Percentiles rank a stretch among this genome's conserved stretches.
These are phyloP conservation scores for Orbicella faveolata DNA, from an alignment of 64 coral and sea anemone species.

Conservation along the genomic window DNA sequence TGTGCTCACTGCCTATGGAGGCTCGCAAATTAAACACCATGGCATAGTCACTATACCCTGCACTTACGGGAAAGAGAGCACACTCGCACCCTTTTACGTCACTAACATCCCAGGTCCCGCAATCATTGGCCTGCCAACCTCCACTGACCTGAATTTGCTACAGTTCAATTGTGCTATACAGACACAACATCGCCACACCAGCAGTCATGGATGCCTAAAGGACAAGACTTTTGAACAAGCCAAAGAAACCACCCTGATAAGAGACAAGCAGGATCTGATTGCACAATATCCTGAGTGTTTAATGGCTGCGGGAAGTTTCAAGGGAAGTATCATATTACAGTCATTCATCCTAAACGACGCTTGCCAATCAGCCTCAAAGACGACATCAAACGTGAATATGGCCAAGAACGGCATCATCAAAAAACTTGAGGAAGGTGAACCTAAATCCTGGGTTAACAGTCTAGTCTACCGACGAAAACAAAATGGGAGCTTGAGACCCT, in stretches of 20 bases:
- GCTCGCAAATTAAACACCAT: conserved; percentile 52
- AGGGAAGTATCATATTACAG: neutral
- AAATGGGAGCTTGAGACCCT: neutral
- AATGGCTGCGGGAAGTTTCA: too few relatives aligned
- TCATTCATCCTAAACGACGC: conserved; percentile 10
- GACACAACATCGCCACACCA: neutral
- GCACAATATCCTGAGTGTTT: neutral
- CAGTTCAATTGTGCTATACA: too few relatives aligned
- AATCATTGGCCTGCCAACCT: conserved; percentile 13
- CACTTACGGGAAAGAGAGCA: neutral
- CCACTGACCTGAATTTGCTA: too few relatives aligned
- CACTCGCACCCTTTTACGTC: conserved; percentile 48
- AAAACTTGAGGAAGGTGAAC: conserved; percentile 54
- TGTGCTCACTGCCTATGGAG: conserved; percentile 34
- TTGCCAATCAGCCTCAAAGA: neutral
- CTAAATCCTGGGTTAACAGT: conserved; percentile 39
- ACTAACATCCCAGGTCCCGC: conserved; percentile 17
- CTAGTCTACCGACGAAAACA: conserved; percentile 26
- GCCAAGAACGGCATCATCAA: conserved; percentile 21
- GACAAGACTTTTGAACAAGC: conserved; percentile 2
- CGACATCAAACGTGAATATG: conserved; percentile 22
- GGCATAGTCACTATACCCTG: conserved; percentile 28
- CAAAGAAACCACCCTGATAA: neutral
- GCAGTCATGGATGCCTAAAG: too few relatives aligned
- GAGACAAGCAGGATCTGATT: neutral